Base-by-base conservation (phyloP, 2,113 vertebrate species). In the Sorex fumeus region DNA sequence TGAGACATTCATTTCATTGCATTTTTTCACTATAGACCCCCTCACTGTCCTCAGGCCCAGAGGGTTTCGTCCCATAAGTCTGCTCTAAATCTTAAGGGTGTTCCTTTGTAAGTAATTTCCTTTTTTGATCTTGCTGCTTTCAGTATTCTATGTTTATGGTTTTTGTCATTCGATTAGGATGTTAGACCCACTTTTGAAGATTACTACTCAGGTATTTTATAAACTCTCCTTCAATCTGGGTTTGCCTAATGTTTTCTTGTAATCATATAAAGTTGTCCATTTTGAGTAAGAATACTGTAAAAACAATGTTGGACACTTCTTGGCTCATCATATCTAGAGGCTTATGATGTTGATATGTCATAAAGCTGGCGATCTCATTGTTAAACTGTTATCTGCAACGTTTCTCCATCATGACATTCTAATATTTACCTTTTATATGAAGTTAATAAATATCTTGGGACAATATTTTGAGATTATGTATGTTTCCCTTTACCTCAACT, bases 161-260 rank as follows among this genome's bases (percentile, higher is more conserved):
- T n/a, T n/a, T n/a, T n/a, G n/a, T n/a, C n/a, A n/a, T n/a, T n/a
- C n/a, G n/a, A n/a, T n/a, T n/a, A n/a, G n/a, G n/a, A n/a, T n/a
- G n/a, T n/a, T n/a, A n/a, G n/a, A n/a, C n/a, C n/a, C n/a, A n/a
- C n/a, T n/a, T n/a, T n/a, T n/a, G n/a, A n/a, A n/a, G n/a, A n/a
- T 57, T 62, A 36, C 18, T 34, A 69, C 69, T 76, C 28, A 84
- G 69, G 15, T 60, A 43, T 50, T 94, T 74, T 70, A 45, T 62
- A 72, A 36, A 43, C 21, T 3, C 11, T 7, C 30, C 78, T 47
- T 83, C 11, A 30, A 19, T 66, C 30, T 50, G 7, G 1, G 34
- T 32, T 94, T 72, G 2, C 30, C 53, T 74, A 6, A 53, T 76
- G 15, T 88, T 92, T 87, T 91, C 69, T 91, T 62, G 74, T 45